Evolutionary conservation across 2,113 vertebrate genomes (phyloP).

Genomic region (Laticauda laticaudata): DNA sequence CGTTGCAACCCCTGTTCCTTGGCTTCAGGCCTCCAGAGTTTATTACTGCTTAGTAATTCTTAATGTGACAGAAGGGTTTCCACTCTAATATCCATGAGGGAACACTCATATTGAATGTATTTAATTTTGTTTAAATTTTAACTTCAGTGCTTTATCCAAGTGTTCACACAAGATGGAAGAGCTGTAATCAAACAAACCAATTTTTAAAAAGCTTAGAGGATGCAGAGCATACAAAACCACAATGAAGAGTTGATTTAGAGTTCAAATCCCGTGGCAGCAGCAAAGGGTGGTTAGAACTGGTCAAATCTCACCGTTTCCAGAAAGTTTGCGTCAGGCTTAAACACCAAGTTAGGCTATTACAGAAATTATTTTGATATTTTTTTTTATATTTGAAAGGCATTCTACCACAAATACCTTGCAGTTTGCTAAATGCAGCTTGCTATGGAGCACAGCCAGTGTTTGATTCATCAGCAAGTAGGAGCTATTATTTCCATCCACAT

Average conservation of each 20-base stretch:
- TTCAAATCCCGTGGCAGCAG: not conserved
- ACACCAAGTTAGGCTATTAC: not conserved
- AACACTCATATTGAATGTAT: not conserved
- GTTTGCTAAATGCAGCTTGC: constrained; percentile 72
- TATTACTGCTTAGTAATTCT: not conserved
- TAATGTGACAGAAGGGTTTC: not conserved
- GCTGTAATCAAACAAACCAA: not conserved
- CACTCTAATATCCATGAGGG: not conserved
- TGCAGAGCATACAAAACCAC: not conserved
- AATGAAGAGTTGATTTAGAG: not conserved
- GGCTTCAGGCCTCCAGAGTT: not conserved
- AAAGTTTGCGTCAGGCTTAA: not conserved
- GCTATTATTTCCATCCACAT: constrained; percentile 45
- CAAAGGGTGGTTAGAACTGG: not conserved
- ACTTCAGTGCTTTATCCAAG: not conserved
- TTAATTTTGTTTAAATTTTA: not conserved
- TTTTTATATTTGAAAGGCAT: not conserved
- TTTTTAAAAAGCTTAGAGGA: not conserved
- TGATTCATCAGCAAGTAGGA: constrained; percentile 66
- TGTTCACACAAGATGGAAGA: not conserved
- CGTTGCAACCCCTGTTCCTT: no score
- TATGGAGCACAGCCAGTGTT: constrained; percentile 71
- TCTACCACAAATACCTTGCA: constrained; percentile 63
- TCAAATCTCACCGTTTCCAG: not conserved
- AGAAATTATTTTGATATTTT: not conserved